Evolutionary conservation across 2,113 vertebrate genomes (phyloP).

Genomic region (Tychaedon coryphoeus): DNA sequence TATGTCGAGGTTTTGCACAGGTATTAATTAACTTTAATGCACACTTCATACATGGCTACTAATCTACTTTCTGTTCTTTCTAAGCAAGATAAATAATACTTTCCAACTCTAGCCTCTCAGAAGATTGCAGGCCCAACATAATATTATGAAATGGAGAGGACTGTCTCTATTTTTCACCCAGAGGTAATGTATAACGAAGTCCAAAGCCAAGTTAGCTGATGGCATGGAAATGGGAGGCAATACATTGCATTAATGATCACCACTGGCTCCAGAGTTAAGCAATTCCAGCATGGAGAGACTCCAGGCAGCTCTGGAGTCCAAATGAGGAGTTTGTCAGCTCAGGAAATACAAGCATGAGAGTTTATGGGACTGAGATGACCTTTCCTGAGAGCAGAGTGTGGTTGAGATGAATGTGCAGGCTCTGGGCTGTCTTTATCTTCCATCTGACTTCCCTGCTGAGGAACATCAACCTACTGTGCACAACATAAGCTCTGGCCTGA

Average conservation of each 20-base stretch:
- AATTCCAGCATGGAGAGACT: not conserved
- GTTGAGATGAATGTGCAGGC: not conserved
- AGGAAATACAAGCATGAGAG: not conserved
- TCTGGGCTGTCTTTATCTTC: not conserved
- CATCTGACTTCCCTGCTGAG: not conserved
- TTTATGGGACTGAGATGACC: slow-evolving; percentile 23
- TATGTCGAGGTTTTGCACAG: not conserved
- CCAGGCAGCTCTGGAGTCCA: not conserved
- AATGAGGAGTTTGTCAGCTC: not conserved
- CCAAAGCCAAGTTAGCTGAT: not conserved
- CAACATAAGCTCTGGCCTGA: not conserved
- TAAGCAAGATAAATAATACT: not conserved
- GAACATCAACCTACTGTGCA: not conserved
- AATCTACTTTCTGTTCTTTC: not conserved
- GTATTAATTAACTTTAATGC: not conserved
- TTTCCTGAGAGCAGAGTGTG: not conserved
- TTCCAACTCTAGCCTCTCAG: not conserved
- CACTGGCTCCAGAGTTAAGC: not conserved
- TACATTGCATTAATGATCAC: not conserved
- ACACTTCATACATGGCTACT: not conserved
- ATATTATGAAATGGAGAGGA: not conserved
- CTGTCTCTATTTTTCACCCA: not conserved
- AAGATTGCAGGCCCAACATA: not conserved
- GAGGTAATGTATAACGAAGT: not conserved
- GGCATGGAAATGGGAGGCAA: not conserved